phyloP scores from a whole-genome alignment of 2,797 vertebrate species.

The Potorous gilbertii region DNA sequence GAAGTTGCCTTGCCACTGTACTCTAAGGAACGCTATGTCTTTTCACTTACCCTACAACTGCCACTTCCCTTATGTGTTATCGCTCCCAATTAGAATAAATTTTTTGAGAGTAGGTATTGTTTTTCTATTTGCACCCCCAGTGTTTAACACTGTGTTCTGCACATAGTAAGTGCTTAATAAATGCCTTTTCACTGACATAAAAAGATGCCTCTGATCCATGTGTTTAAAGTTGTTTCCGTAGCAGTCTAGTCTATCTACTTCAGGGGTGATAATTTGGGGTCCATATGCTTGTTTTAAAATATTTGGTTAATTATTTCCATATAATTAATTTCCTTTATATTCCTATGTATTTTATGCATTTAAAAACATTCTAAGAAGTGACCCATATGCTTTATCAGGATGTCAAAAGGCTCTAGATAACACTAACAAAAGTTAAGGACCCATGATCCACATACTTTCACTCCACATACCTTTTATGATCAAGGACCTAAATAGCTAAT shows the following conservation, averaged over 20 bases:
- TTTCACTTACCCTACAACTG: not conserved
- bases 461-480: slow-evolving; percentile 27
- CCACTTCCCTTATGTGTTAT: not conserved
- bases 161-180: not conserved
- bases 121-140: not conserved
- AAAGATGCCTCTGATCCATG: not conserved
- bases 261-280: not conserved
- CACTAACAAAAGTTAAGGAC: slow-evolving; percentile 13
- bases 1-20: not conserved
- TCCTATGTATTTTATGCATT: not conserved
- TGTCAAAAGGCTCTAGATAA: not conserved
- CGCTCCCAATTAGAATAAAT: not conserved
- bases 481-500: not conserved
- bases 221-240: not conserved
- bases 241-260: not conserved
- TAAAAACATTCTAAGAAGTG: not conserved
- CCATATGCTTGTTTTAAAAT: not conserved
- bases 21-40: not conserved
- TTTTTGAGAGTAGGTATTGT: not conserved
- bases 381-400: not conserved
- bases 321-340: not conserved
- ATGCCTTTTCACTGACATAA: not conserved
- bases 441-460: slow-evolving; percentile 33
- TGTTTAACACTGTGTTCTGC: not conserved
- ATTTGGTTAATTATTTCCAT: not conserved